Base-by-base conservation (phyloP, 53 echinoderm and acorn worm species). In the Arbacia lixula region DNA sequence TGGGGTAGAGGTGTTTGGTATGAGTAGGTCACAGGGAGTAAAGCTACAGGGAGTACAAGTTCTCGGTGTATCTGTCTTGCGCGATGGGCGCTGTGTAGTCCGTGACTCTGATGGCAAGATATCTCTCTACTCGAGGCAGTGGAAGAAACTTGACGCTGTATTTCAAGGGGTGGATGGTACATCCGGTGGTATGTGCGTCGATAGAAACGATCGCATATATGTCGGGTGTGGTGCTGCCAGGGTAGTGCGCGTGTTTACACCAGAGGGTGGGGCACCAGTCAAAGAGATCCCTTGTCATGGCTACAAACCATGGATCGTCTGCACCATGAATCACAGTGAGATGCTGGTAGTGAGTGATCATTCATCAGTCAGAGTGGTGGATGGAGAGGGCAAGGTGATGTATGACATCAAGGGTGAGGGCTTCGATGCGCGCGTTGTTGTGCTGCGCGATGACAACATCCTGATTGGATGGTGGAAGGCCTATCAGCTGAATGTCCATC, bases 221-320 rank as follows among this genome's bases (percentile, higher is more conserved):
- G 64, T 64, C 35, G 64, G 64, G 64, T 64, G 5, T 64, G 31
- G 19, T 32, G 0, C 25, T 33, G 1, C 1, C 35, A 3, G 11
- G 3, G 35, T 35, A 10, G 35, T 64, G 35, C 64, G 17, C 17
- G 64, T 64, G 64, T 64, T 30, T n/a, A 34, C 34, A 64, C 64
- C 64, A 64, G 64, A 34, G 64, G 64, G 35, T 64, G 64, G 64
- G 3, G 64, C 64, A 64, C 64, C 64, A 6, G 29, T 64, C 4
- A 64, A 35, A 35, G 64, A 64, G 64, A 64, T 64, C 35, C 64
- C 64, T 35, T 64, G 17, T n/a, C 64, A 64, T 32, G 64, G 64
- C 0, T 64, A 14, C 35, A 1, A 5, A 0, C 64, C 64, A 3
- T 0, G 19, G 2, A 10, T 2, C 11, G 5, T 64, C 31, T 64